These are phyloP conservation scores for Alentia gelatinosa DNA, from an alignment of 2,888 invertebrate genomes.

Conservation along the genomic window DNA sequence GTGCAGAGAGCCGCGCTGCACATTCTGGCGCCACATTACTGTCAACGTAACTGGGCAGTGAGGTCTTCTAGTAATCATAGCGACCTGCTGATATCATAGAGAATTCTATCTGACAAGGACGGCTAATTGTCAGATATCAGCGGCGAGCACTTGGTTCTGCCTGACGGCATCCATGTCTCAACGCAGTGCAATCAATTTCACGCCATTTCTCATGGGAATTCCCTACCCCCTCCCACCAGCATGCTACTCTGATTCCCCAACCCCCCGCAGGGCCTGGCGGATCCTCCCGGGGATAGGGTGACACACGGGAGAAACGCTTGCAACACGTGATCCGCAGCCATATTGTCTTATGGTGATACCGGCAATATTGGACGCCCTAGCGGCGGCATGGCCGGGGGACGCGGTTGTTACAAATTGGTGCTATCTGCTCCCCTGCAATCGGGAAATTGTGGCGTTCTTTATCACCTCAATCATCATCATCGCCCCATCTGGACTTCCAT, in stretches of 20 bases:
- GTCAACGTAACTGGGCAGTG: too few relatives aligned
- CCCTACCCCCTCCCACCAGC: not conserved
- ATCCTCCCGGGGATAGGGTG: not conserved
- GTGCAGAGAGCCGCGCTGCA: too few relatives aligned
- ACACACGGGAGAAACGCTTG: not conserved
- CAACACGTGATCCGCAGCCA: not conserved
- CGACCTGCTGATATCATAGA: too few relatives aligned
- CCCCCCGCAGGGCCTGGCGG: not conserved
- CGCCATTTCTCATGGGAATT: not conserved
- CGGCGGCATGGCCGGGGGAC: not conserved
- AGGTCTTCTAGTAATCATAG: too few relatives aligned
- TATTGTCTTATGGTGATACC: not conserved
- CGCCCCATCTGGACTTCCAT: not conserved
- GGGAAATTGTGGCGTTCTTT: not conserved
- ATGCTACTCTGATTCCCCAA: not conserved
- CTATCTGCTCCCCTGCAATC: not conserved
- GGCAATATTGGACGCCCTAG: not conserved
- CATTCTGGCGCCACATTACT: too few relatives aligned
- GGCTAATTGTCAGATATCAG: not conserved
- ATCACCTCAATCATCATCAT: not conserved
- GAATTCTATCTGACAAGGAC: too few relatives aligned
- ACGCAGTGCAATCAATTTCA: constrained; percentile 4
- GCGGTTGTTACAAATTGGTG: not conserved
- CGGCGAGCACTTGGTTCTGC: not conserved
- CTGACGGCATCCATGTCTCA: not conserved